Conservation (phyloP, 2,113 vertebrate genomes). For the Picathartes gymnocephalus region DNA sequence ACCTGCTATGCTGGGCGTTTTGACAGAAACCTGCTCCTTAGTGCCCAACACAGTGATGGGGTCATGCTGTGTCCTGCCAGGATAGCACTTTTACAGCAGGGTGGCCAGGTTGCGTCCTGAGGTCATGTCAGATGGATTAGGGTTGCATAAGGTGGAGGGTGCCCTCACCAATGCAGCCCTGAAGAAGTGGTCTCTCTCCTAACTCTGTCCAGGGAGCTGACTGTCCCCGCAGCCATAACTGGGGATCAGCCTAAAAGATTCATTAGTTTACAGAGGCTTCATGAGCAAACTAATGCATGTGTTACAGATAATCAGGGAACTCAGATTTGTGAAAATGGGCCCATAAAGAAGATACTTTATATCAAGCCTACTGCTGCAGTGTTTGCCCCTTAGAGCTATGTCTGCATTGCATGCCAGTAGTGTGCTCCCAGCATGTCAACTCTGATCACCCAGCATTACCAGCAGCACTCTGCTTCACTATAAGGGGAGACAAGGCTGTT, state of each 20-base stretch:
- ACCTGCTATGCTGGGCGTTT: not conserved
- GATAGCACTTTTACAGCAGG: not conserved
- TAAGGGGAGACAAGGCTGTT: not conserved
- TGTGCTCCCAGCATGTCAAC: not conserved
- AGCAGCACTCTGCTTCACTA: not conserved
- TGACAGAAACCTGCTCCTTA: not conserved
- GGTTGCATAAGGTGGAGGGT: not conserved
- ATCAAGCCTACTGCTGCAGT: not conserved
- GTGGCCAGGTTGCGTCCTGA: not conserved
- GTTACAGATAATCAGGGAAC: not conserved
- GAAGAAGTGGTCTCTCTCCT: not conserved
- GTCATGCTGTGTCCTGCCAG: fast-evolving
- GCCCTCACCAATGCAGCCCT: not conserved
- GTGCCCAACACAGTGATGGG: not conserved
- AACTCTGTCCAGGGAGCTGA: not conserved
- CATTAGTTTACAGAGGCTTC: not conserved
- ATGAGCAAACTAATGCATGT: not conserved
- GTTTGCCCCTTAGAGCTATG: not conserved
- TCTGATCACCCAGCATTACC: not conserved
- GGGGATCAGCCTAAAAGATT: not conserved
- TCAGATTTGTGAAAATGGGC: not conserved
- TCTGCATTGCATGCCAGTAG: not conserved
- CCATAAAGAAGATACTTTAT: not conserved
- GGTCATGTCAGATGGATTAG: not conserved
- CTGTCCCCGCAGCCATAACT: fast-evolving